Base-by-base conservation (phyloP, 2,797 vertebrate genomes). In the Corythornis leucogaster region DNA sequence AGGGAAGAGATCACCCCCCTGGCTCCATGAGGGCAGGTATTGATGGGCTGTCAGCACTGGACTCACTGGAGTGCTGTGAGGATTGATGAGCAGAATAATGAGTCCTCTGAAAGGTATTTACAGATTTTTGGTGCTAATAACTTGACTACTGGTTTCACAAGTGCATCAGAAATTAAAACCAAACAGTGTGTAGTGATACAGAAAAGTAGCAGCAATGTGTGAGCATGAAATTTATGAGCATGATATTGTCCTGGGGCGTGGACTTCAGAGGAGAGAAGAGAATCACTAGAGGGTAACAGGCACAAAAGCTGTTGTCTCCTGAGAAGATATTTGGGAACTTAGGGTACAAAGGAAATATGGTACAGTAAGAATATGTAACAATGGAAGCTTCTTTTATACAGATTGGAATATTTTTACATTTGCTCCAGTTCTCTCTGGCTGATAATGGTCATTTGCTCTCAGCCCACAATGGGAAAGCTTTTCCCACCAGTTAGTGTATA, bases 401-500 rank as follows among this genome's bases (percentile, higher is more conserved):
- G 15, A 30, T 80, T 21, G 22, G 62, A 68, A 14, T 71, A 83
- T 87, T 92, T 90, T 90, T 67, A 62, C 48, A 17, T 96, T 94
- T 95, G 59, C 63, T 85, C 87, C 68, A 87, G 66, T 85, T 95
- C 67, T 94, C 64, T 61, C 35, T 94, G 81, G n/a, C 82, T 93
- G 80, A 92, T 93, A 89, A 54, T 67, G 64, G 63, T 93, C 28
- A 1, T 85, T 82, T 87, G 78, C 87, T 66, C 73, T 83, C 67
- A 87, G 61, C 67, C 87, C 30, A 0, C 87, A 68, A 58, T 64
- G 86, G 75, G 94, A 94, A 57, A 81, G 58, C 61, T 94, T 84
- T 90, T 85, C 25, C 84, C 88, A 59, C 31, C 78, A 74, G 51
- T 46, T 81, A 90, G 95, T 95, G 82, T 95, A 94, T 73, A 46